Conservation (phyloP, 37 sponge, comb jelly and placozoan species). For the Eunapius fragilis region DNA sequence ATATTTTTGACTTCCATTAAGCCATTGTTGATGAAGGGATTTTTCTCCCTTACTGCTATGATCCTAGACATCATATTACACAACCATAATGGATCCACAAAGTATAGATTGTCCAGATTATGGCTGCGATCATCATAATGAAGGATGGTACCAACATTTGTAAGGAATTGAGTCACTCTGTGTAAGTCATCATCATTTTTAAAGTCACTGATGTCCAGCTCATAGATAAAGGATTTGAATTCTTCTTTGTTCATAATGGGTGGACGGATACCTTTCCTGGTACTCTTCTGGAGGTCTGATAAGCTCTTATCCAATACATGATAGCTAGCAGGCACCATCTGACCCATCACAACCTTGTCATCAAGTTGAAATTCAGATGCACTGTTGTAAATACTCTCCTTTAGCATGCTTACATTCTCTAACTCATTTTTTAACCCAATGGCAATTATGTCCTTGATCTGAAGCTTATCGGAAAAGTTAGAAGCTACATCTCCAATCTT, state of each 20-base stretch:
- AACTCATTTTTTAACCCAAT: conserved; percentile 62
- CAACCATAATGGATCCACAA: conserved; percentile 91
- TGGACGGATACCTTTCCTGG: conserved; percentile 29
- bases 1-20: conserved; percentile 55
- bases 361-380: conserved; percentile 60
- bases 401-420: conserved; percentile 74
- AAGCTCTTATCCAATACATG: conserved; percentile 72
- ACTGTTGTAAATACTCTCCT: conserved; percentile 81
- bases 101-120: conserved; percentile 82
- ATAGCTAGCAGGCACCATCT: conserved; percentile 89
- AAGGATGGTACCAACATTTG: conserved; percentile 82
- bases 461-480: conserved; percentile 42
- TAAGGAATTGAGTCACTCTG: conserved; percentile 81
- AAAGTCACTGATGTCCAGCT: conserved; percentile 65
- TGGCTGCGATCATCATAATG: conserved; percentile 86
- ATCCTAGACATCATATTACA: conserved; percentile 89
- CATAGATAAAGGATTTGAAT: conserved; percentile 65
- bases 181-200: conserved; percentile 77
- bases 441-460: conserved; percentile 55
- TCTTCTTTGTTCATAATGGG: conserved; percentile 83
- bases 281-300: conserved; percentile 57
- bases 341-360: conserved; percentile 79
- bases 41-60: conserved; percentile 78
- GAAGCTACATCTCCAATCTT: conserved; percentile 45
- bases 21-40: conserved; percentile 81